Evolutionary conservation across 2,113 vertebrate species (phyloP).

Genomic region (Pampusana beccarii): DNA sequence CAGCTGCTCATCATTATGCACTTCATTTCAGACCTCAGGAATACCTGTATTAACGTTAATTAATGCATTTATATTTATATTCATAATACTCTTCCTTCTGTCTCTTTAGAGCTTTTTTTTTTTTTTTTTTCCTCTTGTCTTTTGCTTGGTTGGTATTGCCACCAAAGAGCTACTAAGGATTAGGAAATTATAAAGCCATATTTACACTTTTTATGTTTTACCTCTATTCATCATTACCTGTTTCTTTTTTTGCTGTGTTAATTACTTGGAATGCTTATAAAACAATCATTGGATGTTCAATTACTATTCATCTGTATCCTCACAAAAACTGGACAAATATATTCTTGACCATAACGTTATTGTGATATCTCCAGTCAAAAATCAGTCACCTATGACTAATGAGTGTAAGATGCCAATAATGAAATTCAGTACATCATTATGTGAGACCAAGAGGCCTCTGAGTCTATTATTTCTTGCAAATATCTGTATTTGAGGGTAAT

Average conservation of each 20-base stretch:
- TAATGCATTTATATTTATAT: not conserved
- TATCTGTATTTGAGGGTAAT: not conserved
- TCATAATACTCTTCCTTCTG: not conserved
- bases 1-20: not conserved
- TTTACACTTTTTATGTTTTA: not conserved
- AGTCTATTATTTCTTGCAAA: not conserved
- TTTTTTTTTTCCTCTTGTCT: not conserved
- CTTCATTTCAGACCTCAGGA: not conserved
- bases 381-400: not conserved
- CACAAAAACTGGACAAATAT: not conserved
- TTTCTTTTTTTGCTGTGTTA: not conserved
- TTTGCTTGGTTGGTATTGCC: not conserved
- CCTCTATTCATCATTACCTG: not conserved
- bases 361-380: not conserved
- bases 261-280: not conserved
- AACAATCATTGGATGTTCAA: not conserved
- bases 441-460: not conserved
- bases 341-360: not conserved
- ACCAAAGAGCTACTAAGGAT: not conserved
- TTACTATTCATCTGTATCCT: not conserved
- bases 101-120: not conserved
- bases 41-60: not conserved
- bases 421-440: not conserved
- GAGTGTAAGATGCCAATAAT: not conserved
- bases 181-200: not conserved